Evolutionary conservation across 2,113 vertebrate genomes (phyloP).

Genomic region (Clarias macrocephalus): DNA sequence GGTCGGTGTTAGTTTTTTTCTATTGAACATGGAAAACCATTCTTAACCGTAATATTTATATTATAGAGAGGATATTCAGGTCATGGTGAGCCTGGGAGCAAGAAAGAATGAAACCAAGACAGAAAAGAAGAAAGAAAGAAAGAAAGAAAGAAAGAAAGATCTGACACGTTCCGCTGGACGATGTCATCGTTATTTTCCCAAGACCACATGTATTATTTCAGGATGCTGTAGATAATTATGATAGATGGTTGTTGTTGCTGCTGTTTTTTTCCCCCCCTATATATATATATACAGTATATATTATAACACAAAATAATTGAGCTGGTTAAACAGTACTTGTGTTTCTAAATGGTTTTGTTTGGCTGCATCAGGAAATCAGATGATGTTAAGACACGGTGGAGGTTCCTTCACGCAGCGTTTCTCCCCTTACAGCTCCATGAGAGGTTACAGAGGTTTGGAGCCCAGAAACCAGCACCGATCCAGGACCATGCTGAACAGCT

Average conservation of each 20-base stretch:
- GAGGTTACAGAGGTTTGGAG: conserved; percentile 66
- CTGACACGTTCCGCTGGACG: too few relatives aligned
- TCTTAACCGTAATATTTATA: background rate
- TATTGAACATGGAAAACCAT: background rate
- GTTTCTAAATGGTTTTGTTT: background rate
- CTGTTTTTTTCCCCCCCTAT: too few relatives aligned
- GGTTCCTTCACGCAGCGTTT: conserved; percentile 5
- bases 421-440: conserved; percentile 69
- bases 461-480: conserved; percentile 58
- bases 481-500: conserved; percentile 54
- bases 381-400: background rate
- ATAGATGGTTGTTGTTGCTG: background rate
- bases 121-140: background rate
- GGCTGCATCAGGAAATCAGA: background rate
- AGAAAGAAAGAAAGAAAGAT: background rate
- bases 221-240: background rate
- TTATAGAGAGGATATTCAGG: conserved; percentile 1
- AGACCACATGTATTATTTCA: background rate
- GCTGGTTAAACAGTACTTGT: background rate
- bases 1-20: background rate
- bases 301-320: background rate
- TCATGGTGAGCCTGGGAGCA: background rate
- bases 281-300: too few relatives aligned
- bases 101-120: background rate
- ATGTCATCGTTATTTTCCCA: background rate